Conservation (phyloP, 2,888 invertebrate species). For the Phyllotreta cruciferae region DNA sequence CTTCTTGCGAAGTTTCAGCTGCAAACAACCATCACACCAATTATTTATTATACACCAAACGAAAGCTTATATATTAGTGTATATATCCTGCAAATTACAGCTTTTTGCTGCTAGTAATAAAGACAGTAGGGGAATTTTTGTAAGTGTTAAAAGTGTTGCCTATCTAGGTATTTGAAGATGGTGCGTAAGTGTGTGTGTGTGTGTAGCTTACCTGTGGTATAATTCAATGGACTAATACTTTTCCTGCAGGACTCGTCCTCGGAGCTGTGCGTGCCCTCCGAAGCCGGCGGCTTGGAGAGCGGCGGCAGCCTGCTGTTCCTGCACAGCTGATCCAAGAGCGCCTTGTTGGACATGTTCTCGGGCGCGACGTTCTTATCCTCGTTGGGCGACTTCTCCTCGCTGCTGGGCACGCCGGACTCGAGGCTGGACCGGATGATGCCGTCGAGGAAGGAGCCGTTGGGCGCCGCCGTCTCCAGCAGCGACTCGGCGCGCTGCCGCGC, state of each 20-base stretch:
- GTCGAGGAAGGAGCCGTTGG: conserved; percentile 81
- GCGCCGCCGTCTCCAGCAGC: conserved; percentile 71
- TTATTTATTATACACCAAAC: too few relatives aligned
- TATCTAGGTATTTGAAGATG: neutral
- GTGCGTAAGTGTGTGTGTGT: neutral
- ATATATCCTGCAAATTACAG: too few relatives aligned
- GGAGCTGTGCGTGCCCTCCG: conserved; percentile 56
- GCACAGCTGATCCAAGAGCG: conserved; percentile 72
- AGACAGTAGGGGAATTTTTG: too few relatives aligned
- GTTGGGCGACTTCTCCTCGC: conserved; percentile 63
- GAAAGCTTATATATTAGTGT: too few relatives aligned
- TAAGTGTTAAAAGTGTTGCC: too few relatives aligned
- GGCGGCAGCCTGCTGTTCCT: conserved; percentile 67
- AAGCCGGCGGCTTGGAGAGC: conserved; percentile 56
- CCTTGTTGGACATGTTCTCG: conserved; percentile 67
- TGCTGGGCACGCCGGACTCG: conserved; percentile 69
- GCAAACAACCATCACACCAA: too few relatives aligned
- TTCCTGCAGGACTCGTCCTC: conserved; percentile 62
- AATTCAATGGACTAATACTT: conserved; percentile 55
- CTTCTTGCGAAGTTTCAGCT: conserved; percentile 41
- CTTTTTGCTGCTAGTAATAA: too few relatives aligned
- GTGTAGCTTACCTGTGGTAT: conserved; percentile 46
- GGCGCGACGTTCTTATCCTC: conserved; percentile 62
- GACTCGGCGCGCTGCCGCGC: conserved; percentile 70
- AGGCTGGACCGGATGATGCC: conserved; percentile 81